Evolutionary conservation across 1,140 invertebrate species (phyloP).

Genomic region (Drosophila nigrodunni): DNA sequence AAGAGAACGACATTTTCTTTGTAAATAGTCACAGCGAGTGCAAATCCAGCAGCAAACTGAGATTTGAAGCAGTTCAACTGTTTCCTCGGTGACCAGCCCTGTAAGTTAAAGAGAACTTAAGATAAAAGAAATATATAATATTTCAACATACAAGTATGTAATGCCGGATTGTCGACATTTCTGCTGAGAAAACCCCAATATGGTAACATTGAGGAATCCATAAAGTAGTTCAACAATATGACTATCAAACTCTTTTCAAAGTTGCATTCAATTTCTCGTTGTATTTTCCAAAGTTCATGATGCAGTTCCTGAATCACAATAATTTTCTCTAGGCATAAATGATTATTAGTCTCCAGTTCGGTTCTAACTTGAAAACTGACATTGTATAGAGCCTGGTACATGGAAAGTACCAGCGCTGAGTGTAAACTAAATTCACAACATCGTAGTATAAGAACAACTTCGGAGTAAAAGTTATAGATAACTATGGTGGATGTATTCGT

Average conservation of each 20-base stretch:
- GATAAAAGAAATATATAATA: too few species aligned
- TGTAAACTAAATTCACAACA: slow-evolving; percentile 34
- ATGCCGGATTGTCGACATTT: background rate
- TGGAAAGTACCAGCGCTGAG: slow-evolving; percentile 5
- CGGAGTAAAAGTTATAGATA: slow-evolving; percentile 29
- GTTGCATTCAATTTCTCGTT: slow-evolving; percentile 30
- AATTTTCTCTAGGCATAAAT: background rate
- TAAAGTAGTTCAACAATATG: slow-evolving; percentile 32
- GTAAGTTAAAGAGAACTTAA: too few species aligned
- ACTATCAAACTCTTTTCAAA: slow-evolving; percentile 17
- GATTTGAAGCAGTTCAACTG: slow-evolving; percentile 18
- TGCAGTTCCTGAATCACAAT: slow-evolving; percentile 30
- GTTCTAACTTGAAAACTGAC: background rate
- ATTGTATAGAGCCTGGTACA: slow-evolving; percentile 23
- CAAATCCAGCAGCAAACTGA: slow-evolving; percentile 34
- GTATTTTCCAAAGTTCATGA: slow-evolving; percentile 20
- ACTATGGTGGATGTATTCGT: background rate
- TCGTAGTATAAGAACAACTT: slow-evolving; percentile 22
- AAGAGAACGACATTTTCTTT: slow-evolving; percentile 27
- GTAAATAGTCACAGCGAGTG: slow-evolving; percentile 23
- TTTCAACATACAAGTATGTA: slow-evolving; percentile 13
- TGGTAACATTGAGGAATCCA: slow-evolving; percentile 25
- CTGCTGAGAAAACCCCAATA: slow-evolving; percentile 33
- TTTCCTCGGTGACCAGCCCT: slow-evolving; percentile 24
- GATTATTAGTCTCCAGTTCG: background rate